Conservation (phyloP, 2,113 vertebrate species). For the Cacatua alba region DNA sequence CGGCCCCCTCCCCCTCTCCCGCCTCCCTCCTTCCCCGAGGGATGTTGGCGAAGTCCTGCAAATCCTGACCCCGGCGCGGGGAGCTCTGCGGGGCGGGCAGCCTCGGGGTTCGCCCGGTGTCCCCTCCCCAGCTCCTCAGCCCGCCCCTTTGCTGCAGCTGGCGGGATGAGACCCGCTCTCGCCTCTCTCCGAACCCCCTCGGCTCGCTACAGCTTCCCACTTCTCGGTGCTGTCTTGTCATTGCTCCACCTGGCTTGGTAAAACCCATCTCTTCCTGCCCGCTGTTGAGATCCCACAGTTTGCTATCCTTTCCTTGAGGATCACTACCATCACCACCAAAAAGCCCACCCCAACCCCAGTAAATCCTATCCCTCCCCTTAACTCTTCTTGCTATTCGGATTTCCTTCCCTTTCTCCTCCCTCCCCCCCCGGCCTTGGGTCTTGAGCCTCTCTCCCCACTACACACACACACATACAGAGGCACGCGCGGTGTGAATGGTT, state of each 20-base stretch:
- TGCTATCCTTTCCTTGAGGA: background rate
- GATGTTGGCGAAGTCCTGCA: background rate
- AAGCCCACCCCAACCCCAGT: too few relatives aligned
- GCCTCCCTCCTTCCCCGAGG: too few relatives aligned
- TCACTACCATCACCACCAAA: too few relatives aligned
- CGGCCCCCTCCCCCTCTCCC: too few relatives aligned
- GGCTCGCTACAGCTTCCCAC: background rate
- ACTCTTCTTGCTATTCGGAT: too few relatives aligned
- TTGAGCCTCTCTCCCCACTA: too few relatives aligned
- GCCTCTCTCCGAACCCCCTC: background rate
- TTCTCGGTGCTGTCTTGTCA: background rate
- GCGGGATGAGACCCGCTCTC: background rate
- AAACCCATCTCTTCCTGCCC: background rate
- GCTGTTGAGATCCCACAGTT: background rate
- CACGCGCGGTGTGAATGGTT: too few relatives aligned
- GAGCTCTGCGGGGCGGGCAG: background rate
- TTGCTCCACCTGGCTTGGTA: background rate
- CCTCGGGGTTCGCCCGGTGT: background rate
- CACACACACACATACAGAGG: too few relatives aligned
- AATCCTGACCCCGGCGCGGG: too few relatives aligned
- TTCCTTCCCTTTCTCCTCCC: too few relatives aligned
- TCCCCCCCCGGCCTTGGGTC: too few relatives aligned
- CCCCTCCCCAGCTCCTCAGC: background rate
- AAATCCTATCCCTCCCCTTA: too few relatives aligned
- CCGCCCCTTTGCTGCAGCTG: background rate